Evolutionary conservation across 1,140 invertebrate genomes (phyloP).

Genomic region (Adelges cooleyi): DNA sequence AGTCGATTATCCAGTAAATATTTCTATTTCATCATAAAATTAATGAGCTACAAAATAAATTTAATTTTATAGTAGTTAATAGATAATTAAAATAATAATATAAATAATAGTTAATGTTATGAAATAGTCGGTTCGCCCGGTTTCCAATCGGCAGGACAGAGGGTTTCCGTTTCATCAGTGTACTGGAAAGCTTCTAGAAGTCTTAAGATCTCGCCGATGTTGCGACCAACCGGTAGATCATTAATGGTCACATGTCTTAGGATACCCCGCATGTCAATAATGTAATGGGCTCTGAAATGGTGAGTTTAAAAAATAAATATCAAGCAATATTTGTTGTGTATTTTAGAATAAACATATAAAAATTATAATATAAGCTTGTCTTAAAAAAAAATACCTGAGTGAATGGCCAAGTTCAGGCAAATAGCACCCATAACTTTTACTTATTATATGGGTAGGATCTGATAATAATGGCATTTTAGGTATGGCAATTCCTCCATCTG

Average conservation of each 20-base stretch:
- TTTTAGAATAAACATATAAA: not conserved
- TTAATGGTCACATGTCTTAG: constrained; percentile 42
- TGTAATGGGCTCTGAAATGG: constrained; percentile 37
- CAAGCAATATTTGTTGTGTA: no score
- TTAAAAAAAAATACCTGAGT: constrained; percentile 57
- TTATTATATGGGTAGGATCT: constrained; percentile 80
- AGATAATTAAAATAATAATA: not conserved
- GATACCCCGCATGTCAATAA: constrained; percentile 40
- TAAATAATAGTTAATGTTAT: constrained; percentile 12
- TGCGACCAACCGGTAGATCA: constrained; percentile 51
- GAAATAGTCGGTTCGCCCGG: constrained; percentile 29
- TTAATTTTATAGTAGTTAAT: no score
- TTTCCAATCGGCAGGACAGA: constrained; percentile 33
- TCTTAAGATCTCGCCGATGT: constrained; percentile 49
- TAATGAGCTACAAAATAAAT: no score
- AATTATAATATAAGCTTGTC: no score
- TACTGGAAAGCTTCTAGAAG: constrained; percentile 51
- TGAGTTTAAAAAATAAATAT: not conserved
- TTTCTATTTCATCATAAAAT: no score
- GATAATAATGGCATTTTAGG: constrained; percentile 95
- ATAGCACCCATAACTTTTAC: constrained; percentile 83
- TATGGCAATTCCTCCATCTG: constrained; percentile 85
- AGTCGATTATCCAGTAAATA: no score
- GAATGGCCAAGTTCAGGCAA: constrained; percentile 86
- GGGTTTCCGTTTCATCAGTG: constrained; percentile 41